These are phyloP conservation scores for Phyllotreta cruciferae DNA, from an alignment of 2,888 invertebrate species.

Conservation along the genomic window DNA sequence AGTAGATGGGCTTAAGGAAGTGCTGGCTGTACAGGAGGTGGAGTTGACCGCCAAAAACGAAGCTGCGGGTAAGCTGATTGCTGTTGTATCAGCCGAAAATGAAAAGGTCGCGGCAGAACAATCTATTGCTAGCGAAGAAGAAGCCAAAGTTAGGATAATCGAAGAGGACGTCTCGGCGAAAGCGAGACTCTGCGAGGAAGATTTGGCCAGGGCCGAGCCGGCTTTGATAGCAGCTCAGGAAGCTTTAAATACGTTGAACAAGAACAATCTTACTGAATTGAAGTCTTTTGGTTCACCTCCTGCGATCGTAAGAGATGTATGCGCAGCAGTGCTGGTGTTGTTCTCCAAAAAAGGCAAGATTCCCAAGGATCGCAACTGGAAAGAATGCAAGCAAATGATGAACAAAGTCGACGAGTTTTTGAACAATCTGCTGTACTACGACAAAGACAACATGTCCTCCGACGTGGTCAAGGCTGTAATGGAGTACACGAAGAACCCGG, in stretches of 20 bases:
- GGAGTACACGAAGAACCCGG: constrained; percentile 71
- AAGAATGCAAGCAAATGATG: constrained; percentile 89
- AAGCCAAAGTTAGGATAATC: constrained; percentile 87
- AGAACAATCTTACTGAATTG: constrained; percentile 91
- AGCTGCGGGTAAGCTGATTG: constrained; percentile 87
- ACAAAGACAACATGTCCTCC: constrained; percentile 92
- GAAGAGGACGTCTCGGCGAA: constrained; percentile 87
- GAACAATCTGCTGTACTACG: constrained; percentile 81
- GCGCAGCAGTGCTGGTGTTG: constrained; percentile 87
- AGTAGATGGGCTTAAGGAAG: constrained; percentile 82
- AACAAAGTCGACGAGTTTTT: constrained; percentile 88
- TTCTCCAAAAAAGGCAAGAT: constrained; percentile 83
- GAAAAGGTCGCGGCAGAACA: constrained; percentile 90
- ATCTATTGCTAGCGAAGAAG: constrained; percentile 81
- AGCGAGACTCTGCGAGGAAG: constrained; percentile 85
- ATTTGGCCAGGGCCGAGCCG: constrained; percentile 90
- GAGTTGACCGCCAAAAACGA: constrained; percentile 87
- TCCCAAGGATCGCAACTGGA: constrained; percentile 93
- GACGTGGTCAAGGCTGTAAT: constrained; percentile 82
- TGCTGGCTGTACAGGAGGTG: constrained; percentile 68
- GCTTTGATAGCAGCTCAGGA: constrained; percentile 88
- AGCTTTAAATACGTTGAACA: constrained; percentile 90
- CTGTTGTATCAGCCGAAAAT: constrained; percentile 87
- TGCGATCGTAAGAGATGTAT: constrained; percentile 85
- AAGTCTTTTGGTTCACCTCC: constrained; percentile 94